Evolutionary conservation across 2,888 invertebrate genomes (phyloP), one percentile per base, ranked within the genome.

Genomic region (Drosophila helvetica): DNA sequence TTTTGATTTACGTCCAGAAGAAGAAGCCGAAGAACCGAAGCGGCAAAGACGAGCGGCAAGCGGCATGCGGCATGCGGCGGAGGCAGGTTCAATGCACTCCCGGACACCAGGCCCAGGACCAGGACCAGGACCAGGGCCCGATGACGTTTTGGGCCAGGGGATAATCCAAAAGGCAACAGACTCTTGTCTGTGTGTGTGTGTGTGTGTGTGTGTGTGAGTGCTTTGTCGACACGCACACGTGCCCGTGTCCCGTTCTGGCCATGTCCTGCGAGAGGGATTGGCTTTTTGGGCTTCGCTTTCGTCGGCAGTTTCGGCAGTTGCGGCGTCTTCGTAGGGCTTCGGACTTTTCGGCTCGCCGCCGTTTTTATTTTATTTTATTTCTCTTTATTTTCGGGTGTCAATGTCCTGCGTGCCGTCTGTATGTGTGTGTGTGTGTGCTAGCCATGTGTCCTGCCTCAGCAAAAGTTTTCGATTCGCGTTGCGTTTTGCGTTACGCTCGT

Each of bases 391-490:
- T 78, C 79, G 89, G 88, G 89, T 89, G 88, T 88, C 88, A 88
- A 88, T 89, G 88, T 89, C 88, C 87, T 88, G 80, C 83, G 81
- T 84, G 69, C 65, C 65, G 65, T 66, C n/a, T 50, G 22, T 38
- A 15, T 19, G 1, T 46, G 18, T 68, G 45, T 54, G 33, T 66
- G 42, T 55, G 56, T 65, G 42, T 52, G 43, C 18, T 18, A n/a
- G 51, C 19, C 57, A 56, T 67, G 52, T 79, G 61, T 64, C 58
- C 75, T 72, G 84, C 77, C 69, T 48, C 25, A 53, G 3, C 10
- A 9, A 38, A 54, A 76, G 77, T 79, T 76, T 74, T 81, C 80
- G 79, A 88, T 84, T 84, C 79, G 86, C 78, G 77, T 71, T 88
- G 79, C 85, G 80, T 83, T 56, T 65, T 78, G 83, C 79, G 84